phyloP scores from a whole-genome alignment of 2,797 vertebrate genomes.

The Mus spretus region DNA sequence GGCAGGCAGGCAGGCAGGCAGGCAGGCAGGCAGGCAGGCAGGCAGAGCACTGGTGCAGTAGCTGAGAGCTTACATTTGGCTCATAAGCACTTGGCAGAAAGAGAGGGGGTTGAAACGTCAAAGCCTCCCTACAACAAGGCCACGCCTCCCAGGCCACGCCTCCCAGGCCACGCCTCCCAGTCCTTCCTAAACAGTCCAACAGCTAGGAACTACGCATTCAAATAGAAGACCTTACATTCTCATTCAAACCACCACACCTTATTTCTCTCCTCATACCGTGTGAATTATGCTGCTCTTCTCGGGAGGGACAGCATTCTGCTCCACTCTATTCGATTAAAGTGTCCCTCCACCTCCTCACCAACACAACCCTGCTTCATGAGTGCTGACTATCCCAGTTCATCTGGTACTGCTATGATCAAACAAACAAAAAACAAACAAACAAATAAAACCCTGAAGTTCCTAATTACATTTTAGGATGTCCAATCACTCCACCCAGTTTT shows the following conservation, averaged over 20 bases:
- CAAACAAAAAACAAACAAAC: background rate
- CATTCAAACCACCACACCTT: background rate
- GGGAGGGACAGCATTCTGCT: background rate
- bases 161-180: background rate
- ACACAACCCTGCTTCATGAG: background rate
- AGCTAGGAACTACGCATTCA: background rate
- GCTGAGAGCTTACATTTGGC: background rate
- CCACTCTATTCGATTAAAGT: too few relatives aligned
- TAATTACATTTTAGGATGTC: background rate
- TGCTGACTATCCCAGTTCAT: background rate
- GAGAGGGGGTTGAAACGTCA: background rate
- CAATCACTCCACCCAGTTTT: slow-evolving; percentile 21
- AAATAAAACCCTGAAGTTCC: background rate
- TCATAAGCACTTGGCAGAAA: background rate
- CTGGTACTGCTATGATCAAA: background rate
- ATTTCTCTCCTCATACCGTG: background rate
- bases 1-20: too few relatives aligned
- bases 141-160: background rate
- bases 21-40: background rate
- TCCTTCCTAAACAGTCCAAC: background rate
- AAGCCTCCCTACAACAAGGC: background rate
- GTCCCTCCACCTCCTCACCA: background rate
- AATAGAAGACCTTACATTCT: background rate
- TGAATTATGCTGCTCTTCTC: too few relatives aligned
- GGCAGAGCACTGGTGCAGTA: background rate